Percentiles rank a stretch among this genome's conserved stretches.
phyloP scores from a whole-genome alignment of 2,113 vertebrate species.

The Danio rerio region GRCz12tu NC_133194.1:14343001-14343500 shows the following conservation, averaged over 20 bases:
- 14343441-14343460: slow-evolving; percentile 68
- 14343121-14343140: slow-evolving; percentile 57
- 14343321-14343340: slow-evolving; percentile 80
- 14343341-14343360: slow-evolving; percentile 72
- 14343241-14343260: slow-evolving; percentile 83
- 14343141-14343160: slow-evolving; percentile 57
- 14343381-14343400: slow-evolving; percentile 75
- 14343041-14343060: slow-evolving; percentile 37
- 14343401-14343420: slow-evolving; percentile 77
- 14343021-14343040: slow-evolving; percentile 47
- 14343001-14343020: not conserved
- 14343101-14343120: slow-evolving; percentile 57
- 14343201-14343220: slow-evolving; percentile 51
- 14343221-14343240: slow-evolving; percentile 80
- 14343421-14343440: slow-evolving; percentile 74
- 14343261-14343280: slow-evolving; percentile 84
- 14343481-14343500: slow-evolving; percentile 22
- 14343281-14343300: slow-evolving; percentile 83
- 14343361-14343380: slow-evolving; percentile 75
- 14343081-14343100: slow-evolving; percentile 11
- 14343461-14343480: slow-evolving; percentile 16
- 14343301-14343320: slow-evolving; percentile 88
- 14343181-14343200: slow-evolving; percentile 81
- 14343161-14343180: slow-evolving; percentile 59
- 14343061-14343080: not conserved